Percentiles rank a stretch among this genome's conserved stretches.
Conservation (phyloP, 1,140 invertebrate species). For the Brachionus rotundiformis region DNA sequence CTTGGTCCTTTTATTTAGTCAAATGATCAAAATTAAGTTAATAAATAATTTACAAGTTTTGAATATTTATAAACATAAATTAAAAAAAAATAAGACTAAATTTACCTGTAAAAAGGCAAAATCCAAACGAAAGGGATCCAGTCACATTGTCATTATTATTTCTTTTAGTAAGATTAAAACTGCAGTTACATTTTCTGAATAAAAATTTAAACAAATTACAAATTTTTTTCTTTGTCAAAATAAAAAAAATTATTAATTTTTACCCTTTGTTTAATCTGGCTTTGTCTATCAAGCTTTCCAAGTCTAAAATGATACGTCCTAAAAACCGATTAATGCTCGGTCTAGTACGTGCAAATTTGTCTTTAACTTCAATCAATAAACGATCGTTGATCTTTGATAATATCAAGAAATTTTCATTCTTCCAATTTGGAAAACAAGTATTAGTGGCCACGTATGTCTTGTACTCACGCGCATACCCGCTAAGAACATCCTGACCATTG, state of each 20-base stretch:
- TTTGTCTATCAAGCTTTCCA: slow-evolving; percentile 63
- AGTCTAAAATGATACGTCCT: slow-evolving; percentile 63
- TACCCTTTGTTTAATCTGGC: slow-evolving; percentile 52
- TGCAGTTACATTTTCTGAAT: slow-evolving; percentile 17
- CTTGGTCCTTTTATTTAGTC: too few relatives aligned
- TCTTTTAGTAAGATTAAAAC: slow-evolving; percentile 41
- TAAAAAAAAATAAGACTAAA: background rate
- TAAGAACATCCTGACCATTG: slow-evolving; percentile 58
- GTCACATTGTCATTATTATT: slow-evolving; percentile 36
- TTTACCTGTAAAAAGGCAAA: slow-evolving; percentile 43
- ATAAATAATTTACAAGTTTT: too few relatives aligned
- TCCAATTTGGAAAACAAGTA: slow-evolving; percentile 47
- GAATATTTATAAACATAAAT: too few relatives aligned
- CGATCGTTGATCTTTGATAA: slow-evolving; percentile 63
- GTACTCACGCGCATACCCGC: slow-evolving; percentile 64
- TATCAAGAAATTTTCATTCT: slow-evolving; percentile 62
- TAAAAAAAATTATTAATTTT: background rate
- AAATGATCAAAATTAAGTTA: too few relatives aligned
- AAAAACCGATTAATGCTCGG: slow-evolving; percentile 66
- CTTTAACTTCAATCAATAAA: slow-evolving; percentile 67
- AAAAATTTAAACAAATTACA: background rate
- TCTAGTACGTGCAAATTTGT: slow-evolving; percentile 67
- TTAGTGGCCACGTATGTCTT: slow-evolving; percentile 56
- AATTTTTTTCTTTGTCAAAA: background rate
- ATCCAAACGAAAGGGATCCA: slow-evolving; percentile 19